Evolutionary conservation across 2,113 vertebrate genomes (phyloP).

Genomic region (Lucifuga dentata): DNA sequence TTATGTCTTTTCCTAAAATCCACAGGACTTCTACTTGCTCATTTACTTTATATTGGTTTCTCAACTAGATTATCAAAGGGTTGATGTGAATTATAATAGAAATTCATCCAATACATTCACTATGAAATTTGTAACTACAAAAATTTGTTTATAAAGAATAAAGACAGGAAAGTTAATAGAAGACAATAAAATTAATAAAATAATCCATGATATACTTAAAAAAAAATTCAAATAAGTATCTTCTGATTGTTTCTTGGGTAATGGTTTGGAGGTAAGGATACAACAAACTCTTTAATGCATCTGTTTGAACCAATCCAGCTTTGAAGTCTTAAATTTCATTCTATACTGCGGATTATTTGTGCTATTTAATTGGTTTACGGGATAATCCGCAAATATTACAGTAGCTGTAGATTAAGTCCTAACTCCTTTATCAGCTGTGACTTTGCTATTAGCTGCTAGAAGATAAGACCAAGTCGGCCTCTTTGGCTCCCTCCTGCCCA

Average conservation of each 20-base stretch:
- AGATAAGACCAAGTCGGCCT: slow-evolving; percentile 90
- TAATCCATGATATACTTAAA: slow-evolving; percentile 39
- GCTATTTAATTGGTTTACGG: slow-evolving; percentile 1
- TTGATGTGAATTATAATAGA: slow-evolving; percentile 12
- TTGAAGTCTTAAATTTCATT: background rate
- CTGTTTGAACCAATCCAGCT: slow-evolving; percentile 20
- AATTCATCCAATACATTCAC: slow-evolving; percentile 23
- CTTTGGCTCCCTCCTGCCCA: slow-evolving; percentile 87
- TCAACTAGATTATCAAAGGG: background rate
- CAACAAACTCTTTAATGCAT: slow-evolving; percentile 16
- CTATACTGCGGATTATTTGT: slow-evolving; percentile 6
- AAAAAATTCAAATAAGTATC: slow-evolving; percentile 11
- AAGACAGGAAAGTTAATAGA: slow-evolving; percentile 24
- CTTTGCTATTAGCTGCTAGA: slow-evolving; percentile 74
- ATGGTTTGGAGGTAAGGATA: slow-evolving; percentile 24
- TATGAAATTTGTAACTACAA: slow-evolving; percentile 36
- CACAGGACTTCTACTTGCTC: background rate
- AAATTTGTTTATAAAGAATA: slow-evolving; percentile 27
- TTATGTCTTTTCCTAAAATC: background rate
- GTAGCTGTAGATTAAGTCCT: slow-evolving; percentile 9
- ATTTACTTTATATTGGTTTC: slow-evolving; percentile 14
- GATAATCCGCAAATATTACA: slow-evolving; percentile 1
- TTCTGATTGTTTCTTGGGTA: slow-evolving; percentile 29
- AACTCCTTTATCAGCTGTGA: background rate
- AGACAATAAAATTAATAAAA: slow-evolving; percentile 28